Conservation (phyloP, 37 sponge, comb jelly and placozoan genomes). For the Amphimedon queenslandica region DNA sequence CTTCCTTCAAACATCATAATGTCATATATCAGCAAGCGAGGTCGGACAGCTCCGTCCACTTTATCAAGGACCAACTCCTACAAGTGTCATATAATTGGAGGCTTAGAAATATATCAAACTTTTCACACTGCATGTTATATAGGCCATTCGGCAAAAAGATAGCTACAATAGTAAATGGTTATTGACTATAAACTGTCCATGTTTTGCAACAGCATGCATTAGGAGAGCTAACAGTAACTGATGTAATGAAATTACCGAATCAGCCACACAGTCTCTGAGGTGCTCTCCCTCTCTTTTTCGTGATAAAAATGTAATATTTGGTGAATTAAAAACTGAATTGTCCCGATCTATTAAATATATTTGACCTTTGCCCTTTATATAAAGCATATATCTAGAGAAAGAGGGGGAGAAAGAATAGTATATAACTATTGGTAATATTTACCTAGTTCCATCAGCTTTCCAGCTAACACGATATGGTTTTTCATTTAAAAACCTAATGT, state of each 20-base stretch:
- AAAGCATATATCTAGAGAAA: slow-evolving; percentile 92
- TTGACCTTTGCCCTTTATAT: slow-evolving; percentile 49
- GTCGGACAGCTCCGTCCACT: slow-evolving; percentile 40
- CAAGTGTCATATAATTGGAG: neutral
- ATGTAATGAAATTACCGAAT: slow-evolving; percentile 59
- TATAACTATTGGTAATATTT: neutral
- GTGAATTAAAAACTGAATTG: slow-evolving; percentile 69
- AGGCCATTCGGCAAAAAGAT: no score
- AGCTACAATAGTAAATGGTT: no score
- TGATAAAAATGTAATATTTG: slow-evolving; percentile 61
- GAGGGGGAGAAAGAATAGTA: no score
- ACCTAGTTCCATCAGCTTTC: slow-evolving; percentile 99
- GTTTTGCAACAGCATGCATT: no score
- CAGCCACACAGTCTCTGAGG: slow-evolving; percentile 75
- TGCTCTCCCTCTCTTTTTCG: slow-evolving; percentile 30
- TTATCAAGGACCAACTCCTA: slow-evolving; percentile 93
- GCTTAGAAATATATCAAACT: no score
- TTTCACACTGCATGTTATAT: no score
- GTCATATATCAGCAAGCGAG: slow-evolving; percentile 90
- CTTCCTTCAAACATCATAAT: slow-evolving; percentile 79
- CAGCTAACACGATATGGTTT: slow-evolving; percentile 92
- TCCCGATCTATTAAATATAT: slow-evolving; percentile 91
- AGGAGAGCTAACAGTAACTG: no score
- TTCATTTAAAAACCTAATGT: slow-evolving; percentile 51
- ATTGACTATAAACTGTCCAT: no score